These are phyloP conservation scores for Xiphorhynchus elegans DNA, from an alignment of 2,113 vertebrate species.

Conservation along the genomic window DNA sequence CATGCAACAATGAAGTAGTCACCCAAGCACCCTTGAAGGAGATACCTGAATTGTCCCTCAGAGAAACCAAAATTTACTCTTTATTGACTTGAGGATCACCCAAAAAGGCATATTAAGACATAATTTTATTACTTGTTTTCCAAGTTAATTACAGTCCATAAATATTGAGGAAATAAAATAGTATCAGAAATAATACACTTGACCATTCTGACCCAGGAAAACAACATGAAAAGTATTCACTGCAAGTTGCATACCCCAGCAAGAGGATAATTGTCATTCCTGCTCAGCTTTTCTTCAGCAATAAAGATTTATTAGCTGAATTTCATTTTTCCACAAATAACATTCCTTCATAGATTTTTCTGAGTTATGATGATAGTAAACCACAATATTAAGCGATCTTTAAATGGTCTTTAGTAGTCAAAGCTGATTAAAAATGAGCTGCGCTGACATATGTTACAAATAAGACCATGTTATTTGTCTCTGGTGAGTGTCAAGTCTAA, in stretches of 20 bases:
- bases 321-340: not conserved
- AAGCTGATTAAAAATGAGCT: not conserved
- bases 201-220: rapidly evolving
- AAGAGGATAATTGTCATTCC: not conserved
- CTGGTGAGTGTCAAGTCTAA: not conserved
- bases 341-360: not conserved
- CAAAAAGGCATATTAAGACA: not conserved
- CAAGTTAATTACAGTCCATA: not conserved
- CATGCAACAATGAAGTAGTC: not conserved
- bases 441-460: not conserved
- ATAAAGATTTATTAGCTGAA: not conserved
- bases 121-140: not conserved
- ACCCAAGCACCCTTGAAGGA: not conserved
- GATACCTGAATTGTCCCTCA: not conserved
- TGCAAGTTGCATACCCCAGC: not conserved
- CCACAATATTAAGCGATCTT: not conserved
- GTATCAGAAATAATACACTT: not conserved
- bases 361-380: not conserved
- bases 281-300: not conserved
- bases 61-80: not conserved
- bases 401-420: not conserved
- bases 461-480: not conserved
- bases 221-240: not conserved
- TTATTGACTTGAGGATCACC: not conserved
- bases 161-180: not conserved